phyloP scores from a whole-genome alignment of 2,113 vertebrate species.

The Chrysemys picta region DNA sequence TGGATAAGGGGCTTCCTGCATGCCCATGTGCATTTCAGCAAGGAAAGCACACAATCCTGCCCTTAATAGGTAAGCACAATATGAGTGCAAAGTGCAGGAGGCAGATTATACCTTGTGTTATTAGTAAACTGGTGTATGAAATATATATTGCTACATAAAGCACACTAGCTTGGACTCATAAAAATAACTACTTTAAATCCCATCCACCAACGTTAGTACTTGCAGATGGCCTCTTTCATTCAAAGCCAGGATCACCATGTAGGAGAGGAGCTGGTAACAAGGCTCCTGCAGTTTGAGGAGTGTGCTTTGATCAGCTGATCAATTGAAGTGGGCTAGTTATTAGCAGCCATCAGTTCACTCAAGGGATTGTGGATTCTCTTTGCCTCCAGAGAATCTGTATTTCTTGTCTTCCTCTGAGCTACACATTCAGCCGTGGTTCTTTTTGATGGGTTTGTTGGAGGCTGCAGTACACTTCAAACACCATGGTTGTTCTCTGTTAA shows the following conservation, averaged over 20 bases:
- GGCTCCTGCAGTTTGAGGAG: background rate
- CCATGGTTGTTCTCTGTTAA: background rate
- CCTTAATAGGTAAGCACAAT: background rate
- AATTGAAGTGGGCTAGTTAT: background rate
- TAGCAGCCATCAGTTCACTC: background rate
- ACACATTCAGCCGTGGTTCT: background rate
- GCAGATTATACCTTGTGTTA: background rate
- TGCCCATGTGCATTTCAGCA: background rate
- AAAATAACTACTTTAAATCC: background rate
- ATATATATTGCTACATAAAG: background rate
- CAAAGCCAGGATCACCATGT: background rate
- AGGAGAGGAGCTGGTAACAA: background rate
- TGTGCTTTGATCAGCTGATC: background rate
- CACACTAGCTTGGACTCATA: background rate
- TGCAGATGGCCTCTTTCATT: background rate
- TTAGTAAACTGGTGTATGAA: background rate
- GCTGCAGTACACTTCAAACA: background rate
- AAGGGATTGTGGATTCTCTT: background rate
- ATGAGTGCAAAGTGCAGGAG: background rate
- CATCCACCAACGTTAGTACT: background rate
- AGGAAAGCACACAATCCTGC: background rate
- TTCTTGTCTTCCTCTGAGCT: background rate
- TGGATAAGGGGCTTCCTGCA: accelerated
- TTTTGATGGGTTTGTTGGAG: background rate
- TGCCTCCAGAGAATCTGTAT: background rate